Percentiles rank a stretch among this genome's conserved stretches.
These are phyloP conservation scores for Drosophila serrata DNA, from an alignment of 1,140 invertebrate genomes.

Conservation along the genomic window DNA sequence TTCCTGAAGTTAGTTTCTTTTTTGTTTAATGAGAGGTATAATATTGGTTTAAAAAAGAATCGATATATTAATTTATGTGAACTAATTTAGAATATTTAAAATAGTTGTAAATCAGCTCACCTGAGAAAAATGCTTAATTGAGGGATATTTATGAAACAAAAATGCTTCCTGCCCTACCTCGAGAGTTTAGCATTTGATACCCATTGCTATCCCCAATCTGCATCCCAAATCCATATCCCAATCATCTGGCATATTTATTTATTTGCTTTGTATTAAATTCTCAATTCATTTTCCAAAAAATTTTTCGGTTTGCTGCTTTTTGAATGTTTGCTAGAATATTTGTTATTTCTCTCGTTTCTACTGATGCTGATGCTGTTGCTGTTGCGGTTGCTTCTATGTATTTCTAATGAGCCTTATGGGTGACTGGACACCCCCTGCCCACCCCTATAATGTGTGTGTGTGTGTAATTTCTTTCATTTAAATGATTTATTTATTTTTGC, in stretches of 20 bases:
- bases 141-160: background rate
- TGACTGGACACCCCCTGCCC: slow-evolving; percentile 18
- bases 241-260: slow-evolving; percentile 32
- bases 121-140: background rate
- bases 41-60: no score
- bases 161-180: background rate
- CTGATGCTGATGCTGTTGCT: slow-evolving; percentile 15
- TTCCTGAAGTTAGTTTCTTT: no score
- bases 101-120: background rate
- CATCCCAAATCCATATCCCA: no score
- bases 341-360: slow-evolving; percentile 11
- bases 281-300: slow-evolving; percentile 63
- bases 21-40: no score
- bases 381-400: slow-evolving; percentile 62
- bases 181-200: no score
- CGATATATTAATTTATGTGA: background rate
- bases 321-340: slow-evolving; percentile 34
- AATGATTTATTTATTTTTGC: slow-evolving; percentile 83
- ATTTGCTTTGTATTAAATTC: slow-evolving; percentile 60
- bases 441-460: slow-evolving; percentile 6
- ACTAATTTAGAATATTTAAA: background rate
- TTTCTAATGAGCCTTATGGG: slow-evolving; percentile 77
- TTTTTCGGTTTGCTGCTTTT: slow-evolving; percentile 36
- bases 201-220: background rate
- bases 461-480: slow-evolving; percentile 75